A percentile compares a stretch with the other conserved stretches of the same genome.
Evolutionary conservation across 2,888 invertebrate genomes (phyloP).

Genomic region (Melikaiella ostensackeni): DNA sequence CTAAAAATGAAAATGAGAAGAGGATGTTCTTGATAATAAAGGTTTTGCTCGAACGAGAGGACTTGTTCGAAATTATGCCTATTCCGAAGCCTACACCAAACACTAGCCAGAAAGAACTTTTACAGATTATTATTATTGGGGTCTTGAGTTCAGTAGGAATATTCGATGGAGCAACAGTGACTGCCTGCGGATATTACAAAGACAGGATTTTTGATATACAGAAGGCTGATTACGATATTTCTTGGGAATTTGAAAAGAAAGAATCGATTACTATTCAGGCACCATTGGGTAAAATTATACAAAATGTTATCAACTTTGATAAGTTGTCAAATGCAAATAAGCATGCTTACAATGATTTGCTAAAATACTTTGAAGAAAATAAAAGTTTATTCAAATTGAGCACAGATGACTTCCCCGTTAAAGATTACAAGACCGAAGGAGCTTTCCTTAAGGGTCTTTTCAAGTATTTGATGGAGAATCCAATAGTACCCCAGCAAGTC

Average conservation of each 20-base stretch:
- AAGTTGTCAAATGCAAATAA: slow-evolving; percentile 46
- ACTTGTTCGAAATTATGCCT: neutral
- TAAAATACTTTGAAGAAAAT: slow-evolving; percentile 51
- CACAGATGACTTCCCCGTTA: slow-evolving; percentile 51
- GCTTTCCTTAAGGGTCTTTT: slow-evolving; percentile 51
- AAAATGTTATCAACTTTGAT: slow-evolving; percentile 50
- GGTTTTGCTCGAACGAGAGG: neutral
- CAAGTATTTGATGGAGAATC: slow-evolving; percentile 42
- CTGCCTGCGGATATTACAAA: slow-evolving; percentile 43
- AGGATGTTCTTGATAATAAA: neutral
- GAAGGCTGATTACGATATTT: neutral
- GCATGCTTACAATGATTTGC: slow-evolving; percentile 53
- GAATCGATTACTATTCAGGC: slow-evolving; percentile 40
- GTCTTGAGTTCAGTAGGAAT: neutral
- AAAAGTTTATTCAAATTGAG: slow-evolving; percentile 49
- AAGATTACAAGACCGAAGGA: slow-evolving; percentile 51
- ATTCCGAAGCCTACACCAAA: neutral
- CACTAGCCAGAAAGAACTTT: neutral
- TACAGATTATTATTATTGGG: neutral
- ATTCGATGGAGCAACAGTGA: neutral
- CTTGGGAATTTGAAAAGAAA: slow-evolving; percentile 43
- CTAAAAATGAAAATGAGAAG: neutral
- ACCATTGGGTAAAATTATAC: slow-evolving; percentile 51
- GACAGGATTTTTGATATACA: neutral
- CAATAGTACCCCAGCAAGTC: slow-evolving; percentile 20